Evolutionary conservation across 2,797 vertebrate genomes (phyloP).

Genomic region (Semotilus atromaculatus): DNA sequence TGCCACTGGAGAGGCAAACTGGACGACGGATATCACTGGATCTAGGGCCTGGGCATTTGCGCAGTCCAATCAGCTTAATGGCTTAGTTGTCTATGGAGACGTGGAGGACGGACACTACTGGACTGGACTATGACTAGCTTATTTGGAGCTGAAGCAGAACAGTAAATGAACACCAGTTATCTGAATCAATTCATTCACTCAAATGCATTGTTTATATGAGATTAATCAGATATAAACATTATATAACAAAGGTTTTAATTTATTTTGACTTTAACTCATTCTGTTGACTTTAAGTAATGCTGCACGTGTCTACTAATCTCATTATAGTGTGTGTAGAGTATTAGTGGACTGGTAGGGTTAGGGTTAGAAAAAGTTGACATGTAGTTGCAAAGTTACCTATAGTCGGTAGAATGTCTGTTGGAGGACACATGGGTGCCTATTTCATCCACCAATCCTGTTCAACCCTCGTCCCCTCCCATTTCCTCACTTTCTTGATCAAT

Average conservation of each 20-base stretch:
- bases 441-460: neutral
- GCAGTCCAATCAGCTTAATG: slow-evolving; percentile 41
- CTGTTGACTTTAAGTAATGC: no score
- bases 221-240: neutral
- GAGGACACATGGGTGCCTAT: neutral
- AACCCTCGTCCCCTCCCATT: neutral
- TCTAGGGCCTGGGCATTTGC: neutral
- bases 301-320: no score
- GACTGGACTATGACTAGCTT: slow-evolving; percentile 8
- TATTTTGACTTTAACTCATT: no score
- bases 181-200: neutral
- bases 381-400: no score
- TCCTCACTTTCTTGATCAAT: neutral
- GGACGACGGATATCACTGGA: slow-evolving; percentile 8
- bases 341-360: no score
- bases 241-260: no score
- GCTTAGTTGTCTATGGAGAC: slow-evolving; percentile 40
- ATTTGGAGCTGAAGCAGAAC: slow-evolving; percentile 15
- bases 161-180: slow-evolving; percentile 5
- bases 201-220: no score
- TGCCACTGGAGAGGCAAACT: slow-evolving; percentile 11
- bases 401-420: no score
- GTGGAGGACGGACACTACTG: neutral
- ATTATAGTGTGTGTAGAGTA: no score
- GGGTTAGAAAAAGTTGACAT: no score